phyloP scores from a whole-genome alignment of 2,797 vertebrate genomes.

The Allobates femoralis region DNA sequence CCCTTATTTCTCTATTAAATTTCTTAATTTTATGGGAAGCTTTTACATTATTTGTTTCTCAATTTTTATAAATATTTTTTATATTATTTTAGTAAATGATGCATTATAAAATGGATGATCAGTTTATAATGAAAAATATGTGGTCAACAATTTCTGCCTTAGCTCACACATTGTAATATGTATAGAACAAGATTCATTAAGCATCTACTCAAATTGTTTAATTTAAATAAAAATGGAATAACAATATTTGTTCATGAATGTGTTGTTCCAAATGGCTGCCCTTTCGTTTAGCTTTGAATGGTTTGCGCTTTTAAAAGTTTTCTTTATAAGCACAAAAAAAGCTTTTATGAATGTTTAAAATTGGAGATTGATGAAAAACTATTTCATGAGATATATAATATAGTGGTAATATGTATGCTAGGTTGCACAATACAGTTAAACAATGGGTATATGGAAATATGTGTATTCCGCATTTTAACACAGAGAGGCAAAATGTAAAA shows the following conservation, averaged over 20 bases:
- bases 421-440: conserved; percentile 12
- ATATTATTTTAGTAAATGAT: conserved; percentile 55
- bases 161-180: conserved; percentile 45
- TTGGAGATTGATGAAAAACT: conserved; percentile 3
- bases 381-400: neutral
- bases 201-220: conserved; percentile 39
- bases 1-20: neutral
- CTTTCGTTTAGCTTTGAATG: conserved; percentile 34
- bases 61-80: conserved; percentile 22
- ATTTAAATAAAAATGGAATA: conserved; percentile 54
- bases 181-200: conserved; percentile 49
- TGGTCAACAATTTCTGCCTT: conserved; percentile 47
- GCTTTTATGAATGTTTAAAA: conserved; percentile 40
- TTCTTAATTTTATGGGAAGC: conserved; percentile 13
- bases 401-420: neutral
- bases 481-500: neutral
- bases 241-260: conserved; percentile 46
- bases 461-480: neutral
- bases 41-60: conserved; percentile 8
- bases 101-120: conserved; percentile 48
- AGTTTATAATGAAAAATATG: conserved; percentile 52
- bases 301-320: conserved; percentile 30
- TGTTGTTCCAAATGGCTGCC: conserved; percentile 45
- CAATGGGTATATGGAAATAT: neutral
- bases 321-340: conserved; percentile 27